These are phyloP conservation scores for Tipula helvola DNA, from an alignment of 2,888 invertebrate genomes.

Conservation along the genomic window DNA sequence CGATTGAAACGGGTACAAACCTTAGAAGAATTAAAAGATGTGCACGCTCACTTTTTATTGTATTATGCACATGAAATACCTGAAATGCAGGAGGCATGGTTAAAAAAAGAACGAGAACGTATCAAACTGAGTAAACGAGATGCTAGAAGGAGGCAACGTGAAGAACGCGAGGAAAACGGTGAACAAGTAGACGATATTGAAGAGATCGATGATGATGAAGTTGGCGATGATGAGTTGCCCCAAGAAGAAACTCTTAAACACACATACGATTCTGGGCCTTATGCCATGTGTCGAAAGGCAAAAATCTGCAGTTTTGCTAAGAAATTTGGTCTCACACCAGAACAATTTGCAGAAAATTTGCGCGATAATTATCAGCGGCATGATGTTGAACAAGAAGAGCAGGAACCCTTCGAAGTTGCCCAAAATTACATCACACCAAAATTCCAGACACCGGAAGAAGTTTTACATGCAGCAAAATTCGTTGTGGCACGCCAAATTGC, in stretches of 20 bases:
- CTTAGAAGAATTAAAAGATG: constrained; percentile 84
- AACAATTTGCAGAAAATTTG: constrained; percentile 92
- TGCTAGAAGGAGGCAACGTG: constrained; percentile 20
- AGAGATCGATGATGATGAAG: constrained; percentile 22
- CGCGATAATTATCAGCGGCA: constrained; percentile 90
- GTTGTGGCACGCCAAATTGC: constrained; percentile 93
- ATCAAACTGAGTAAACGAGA: constrained; percentile 40
- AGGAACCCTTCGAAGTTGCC: constrained; percentile 73
- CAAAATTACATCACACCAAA: constrained; percentile 57
- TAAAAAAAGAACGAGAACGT: constrained; percentile 51
- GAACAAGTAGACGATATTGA: constrained; percentile 44
- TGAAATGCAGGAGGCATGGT: constrained; percentile 65
- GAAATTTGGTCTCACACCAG: constrained; percentile 84
- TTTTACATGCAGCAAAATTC: constrained; percentile 78
- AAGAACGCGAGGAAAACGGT: constrained; percentile 20
- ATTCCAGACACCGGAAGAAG: constrained; percentile 64
- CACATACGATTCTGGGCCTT: constrained; percentile 77
- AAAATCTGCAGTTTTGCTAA: constrained; percentile 76
- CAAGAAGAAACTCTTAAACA: constrained; percentile 61
- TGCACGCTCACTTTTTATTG: constrained; percentile 83
- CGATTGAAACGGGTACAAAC: constrained; percentile 64
- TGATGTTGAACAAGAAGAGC: constrained; percentile 85
- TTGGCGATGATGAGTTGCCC: constrained; percentile 37
- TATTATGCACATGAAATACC: constrained; percentile 81
- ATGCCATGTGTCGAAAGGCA: constrained; percentile 73